Base-by-base conservation (phyloP, 2,797 vertebrate species). In the Cottoperca gobio region DNA sequence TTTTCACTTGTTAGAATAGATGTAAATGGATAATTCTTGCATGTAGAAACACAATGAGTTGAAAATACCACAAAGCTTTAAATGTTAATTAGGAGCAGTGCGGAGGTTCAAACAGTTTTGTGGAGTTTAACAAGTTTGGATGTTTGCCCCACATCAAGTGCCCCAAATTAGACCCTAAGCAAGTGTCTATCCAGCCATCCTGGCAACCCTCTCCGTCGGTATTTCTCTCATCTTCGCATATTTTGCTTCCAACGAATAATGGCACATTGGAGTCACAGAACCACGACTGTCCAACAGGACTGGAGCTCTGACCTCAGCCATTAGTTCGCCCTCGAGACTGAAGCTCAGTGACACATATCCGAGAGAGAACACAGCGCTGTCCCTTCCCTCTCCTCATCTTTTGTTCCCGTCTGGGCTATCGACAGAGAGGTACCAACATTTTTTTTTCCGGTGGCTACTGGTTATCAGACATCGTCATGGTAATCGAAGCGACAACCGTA, bases 321-420 rank as follows among this genome's bases (percentile, higher is more conserved):
- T 77, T 72, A 80, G 66, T 52, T 35, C 52, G 48, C 69, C 70
- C 50, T 81, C 31, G 1, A 76, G 65, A 84, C 76, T 74, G 43
- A 91, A 89, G 79, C 89, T 89, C 87, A 84, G 60, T 87, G 88
- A 88, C 90, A 90, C 84, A 88, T 2, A 85, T 82, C 63, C 17
- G 19, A 39, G 53, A 37, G 12, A 62, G 43, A 82, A 23, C 35
- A 66, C 53, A 40, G 48, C 8, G 3, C 67, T 8, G 31, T 61
- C 96, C 95, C 40, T 94, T 94, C 35, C 93, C 94, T 13, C 59
- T 73, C 63, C 49, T 69, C 95, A 91, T 83, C 92, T 95, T 91
- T 96, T 95, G 59, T 96, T 94, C 78, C 92, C 92, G 79, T 94
- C 95, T 46, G 40, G 21, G 65, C 10, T 60, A 85, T 75, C 65